Evolutionary conservation across 1,140 invertebrate genomes (phyloP), one percentile per base, ranked within the genome.

Genomic region (Goniozus legneri): DNA sequence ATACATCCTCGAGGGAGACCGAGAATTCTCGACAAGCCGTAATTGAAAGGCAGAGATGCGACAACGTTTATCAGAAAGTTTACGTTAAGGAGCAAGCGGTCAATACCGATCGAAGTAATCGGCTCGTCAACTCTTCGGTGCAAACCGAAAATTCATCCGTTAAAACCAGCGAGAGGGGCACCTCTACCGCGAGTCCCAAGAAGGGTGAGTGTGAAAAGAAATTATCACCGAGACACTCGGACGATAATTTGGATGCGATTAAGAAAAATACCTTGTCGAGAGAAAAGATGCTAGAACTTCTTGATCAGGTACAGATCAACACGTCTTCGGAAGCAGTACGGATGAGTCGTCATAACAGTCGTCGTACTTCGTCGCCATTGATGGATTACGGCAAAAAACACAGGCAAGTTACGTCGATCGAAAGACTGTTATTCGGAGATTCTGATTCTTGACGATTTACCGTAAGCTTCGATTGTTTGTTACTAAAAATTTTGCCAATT

Each of bases 361-460:
- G n/a, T n/a, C n/a, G n/a, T n/a, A n/a, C n/a, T n/a, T n/a, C n/a
- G n/a, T n/a, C n/a, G n/a, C n/a, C 35, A 41, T 56, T 51, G 60
- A 44, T 44, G 32, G 45, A 57, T n/a, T 52, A 45, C 50, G 50
- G 50, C 15, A 41, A 56, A 45, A 57, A 61, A 56, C 66, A 71
- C 45, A 72, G 69, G 67, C 68, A 74, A 69, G 69, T 73, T 39
- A 60, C 69, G 38, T 62, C 60, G 33, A 64, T 75, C 36, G 71
- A 75, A 61, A 68, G 59, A 48, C 59, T 73, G 41, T 54, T 74
- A 43, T 69, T 75, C 44, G 71, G 72, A 16, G 71, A 74, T 43
- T 58, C 64, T 36, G 43, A 43, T 39, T 69, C 55, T 47, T 66
- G 58, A 69, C 57, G 51, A 45, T n/a, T n/a, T n/a, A n/a, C n/a